Base-by-base conservation (phyloP, 2,888 invertebrate genomes). In the Troides aeacus region DNA sequence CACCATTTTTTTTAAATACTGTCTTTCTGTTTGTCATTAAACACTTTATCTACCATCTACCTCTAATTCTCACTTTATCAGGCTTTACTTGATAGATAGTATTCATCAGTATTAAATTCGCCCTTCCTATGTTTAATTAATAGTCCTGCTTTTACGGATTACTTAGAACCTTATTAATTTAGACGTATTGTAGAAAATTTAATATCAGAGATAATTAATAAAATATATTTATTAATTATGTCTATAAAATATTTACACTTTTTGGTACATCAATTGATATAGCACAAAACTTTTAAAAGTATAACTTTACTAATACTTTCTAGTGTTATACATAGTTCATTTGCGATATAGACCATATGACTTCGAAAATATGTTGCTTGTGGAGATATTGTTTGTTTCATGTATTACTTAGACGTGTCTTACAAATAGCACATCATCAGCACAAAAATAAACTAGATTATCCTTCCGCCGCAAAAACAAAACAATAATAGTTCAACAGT, bases 401-500 rank as follows among this genome's bases (percentile, higher is more conserved):
- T 42, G 46, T 62, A 59, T 46, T 58, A 62, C 36, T 12, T 42
- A 46, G 62, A 62, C 36, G 36, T 60, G 36, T 68, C 23, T 64
- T 50, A 68, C 46, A 68, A 64, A 68, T 64, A 24, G 53, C 18
- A n/a, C 59, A 60, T 68, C 68, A 69, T 69, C 64, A 61, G 53
- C 60, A 57, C 64, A 56, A 64, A 62, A 69, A 64, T 68, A 69
- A 64, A 68, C 59, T 42, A 69, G 56, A 69, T 64, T 67, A 61
- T n/a, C 69, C 68, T 60, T 68, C 64, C 68, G 64, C 42, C 21
- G 23, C 64, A 64, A 69, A 61, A 69, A 69, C 64, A 68, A 68
- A 68, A 63, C 68, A 68, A 42, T 61, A 64, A 61, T 64, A 69
- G 46, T 62, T 65, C 62, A 61, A 65, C 69, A 53, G 39, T 53